These are phyloP conservation scores for Pseudochirops corinnae DNA, from an alignment of 2,797 vertebrate genomes.

Conservation along the genomic window DNA sequence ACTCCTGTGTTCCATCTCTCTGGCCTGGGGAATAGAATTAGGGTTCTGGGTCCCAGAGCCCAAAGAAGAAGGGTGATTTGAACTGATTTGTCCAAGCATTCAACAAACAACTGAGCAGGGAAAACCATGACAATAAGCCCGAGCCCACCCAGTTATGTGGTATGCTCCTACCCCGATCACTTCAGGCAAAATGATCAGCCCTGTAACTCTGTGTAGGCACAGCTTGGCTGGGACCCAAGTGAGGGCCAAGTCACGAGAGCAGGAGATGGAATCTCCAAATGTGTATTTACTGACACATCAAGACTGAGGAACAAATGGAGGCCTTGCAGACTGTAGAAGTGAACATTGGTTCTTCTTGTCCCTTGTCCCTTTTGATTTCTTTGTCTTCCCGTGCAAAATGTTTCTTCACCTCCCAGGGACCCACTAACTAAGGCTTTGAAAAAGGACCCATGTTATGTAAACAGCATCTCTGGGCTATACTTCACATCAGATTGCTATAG, in stretches of 20 bases:
- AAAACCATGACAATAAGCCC: neutral
- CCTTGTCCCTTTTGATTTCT: neutral
- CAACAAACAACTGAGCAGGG: neutral
- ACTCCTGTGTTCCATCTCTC: neutral
- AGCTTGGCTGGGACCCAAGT: neutral
- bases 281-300: neutral
- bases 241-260: neutral
- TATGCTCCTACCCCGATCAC: neutral
- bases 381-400: neutral
- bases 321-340: neutral
- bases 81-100: constrained; percentile 24
- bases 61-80: neutral
- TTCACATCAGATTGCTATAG: neutral
- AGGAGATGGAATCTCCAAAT: constrained; percentile 25
- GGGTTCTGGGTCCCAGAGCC: neutral
- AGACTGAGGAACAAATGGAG: neutral
- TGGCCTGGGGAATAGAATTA: neutral
- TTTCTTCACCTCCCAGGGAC: neutral
- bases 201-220: neutral
- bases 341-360: neutral
- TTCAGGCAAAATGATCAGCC: neutral
- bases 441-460: neutral
- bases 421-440: neutral
- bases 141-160: constrained; percentile 26
- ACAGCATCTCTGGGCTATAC: neutral